phyloP scores from a whole-genome alignment of 1,140 invertebrate species.

The Pectinophora gossypiella region DNA sequence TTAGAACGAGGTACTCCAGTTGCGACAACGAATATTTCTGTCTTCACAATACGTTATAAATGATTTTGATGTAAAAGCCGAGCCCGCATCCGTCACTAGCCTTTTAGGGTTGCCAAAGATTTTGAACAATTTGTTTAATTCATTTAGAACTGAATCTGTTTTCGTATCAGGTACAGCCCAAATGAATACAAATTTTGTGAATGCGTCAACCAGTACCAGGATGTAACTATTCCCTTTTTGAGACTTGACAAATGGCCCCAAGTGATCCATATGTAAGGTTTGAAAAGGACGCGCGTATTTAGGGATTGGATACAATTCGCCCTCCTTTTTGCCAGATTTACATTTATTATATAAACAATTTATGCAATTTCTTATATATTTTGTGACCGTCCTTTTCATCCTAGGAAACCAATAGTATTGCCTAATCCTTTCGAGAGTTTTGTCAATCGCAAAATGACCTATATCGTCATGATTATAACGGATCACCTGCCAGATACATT shows the following conservation, averaged over 20 bases:
- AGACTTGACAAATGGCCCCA: conserved; percentile 1
- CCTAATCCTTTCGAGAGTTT: conserved; percentile 10
- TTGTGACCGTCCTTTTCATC: conserved; percentile 12
- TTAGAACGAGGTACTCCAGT: not conserved
- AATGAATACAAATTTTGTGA: conserved; percentile 5
- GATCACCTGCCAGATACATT: not conserved
- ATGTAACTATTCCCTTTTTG: not conserved
- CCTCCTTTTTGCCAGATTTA: conserved; percentile 7
- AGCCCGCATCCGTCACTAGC: not conserved
- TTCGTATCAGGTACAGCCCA: not conserved
- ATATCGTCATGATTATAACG: conserved; percentile 2
- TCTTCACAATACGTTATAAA: not conserved
- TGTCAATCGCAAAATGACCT: conserved; percentile 6
- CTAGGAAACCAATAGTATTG: conserved; percentile 15
- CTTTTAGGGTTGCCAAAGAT: conserved; percentile 1
- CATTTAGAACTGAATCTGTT: not conserved
- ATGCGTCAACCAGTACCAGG: conserved; percentile 7
- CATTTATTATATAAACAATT: conserved; percentile 13
- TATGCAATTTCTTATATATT: conserved; percentile 14
- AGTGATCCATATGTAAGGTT: conserved; percentile 5
- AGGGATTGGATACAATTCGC: conserved; percentile 3
- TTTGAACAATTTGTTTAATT: not conserved
- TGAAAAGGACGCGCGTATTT: conserved; percentile 4
- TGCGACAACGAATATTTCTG: not conserved
- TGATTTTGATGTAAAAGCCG: not conserved